Evolutionary conservation across 2,888 invertebrate genomes (phyloP).

Genomic region (Chalcosyrphus nemorum): DNA sequence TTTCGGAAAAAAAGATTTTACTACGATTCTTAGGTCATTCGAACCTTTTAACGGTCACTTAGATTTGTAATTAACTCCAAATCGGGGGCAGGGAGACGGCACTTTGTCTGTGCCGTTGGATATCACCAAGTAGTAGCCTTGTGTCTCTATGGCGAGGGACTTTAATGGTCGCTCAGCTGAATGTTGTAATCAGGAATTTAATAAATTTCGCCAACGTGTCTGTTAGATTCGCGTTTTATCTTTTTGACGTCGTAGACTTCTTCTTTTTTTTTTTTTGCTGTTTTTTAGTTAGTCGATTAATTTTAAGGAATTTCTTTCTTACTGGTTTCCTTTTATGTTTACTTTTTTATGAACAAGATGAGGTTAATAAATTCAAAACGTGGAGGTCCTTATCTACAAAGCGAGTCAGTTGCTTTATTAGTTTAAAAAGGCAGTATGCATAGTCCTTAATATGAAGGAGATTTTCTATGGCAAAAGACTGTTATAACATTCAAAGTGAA

Average conservation of each 20-base stretch:
- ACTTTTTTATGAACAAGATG: no score
- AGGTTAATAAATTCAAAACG: no score
- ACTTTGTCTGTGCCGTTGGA: background rate
- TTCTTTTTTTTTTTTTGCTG: no score
- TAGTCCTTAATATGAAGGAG: no score
- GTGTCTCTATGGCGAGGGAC: background rate
- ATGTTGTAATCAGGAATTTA: conserved; percentile 58
- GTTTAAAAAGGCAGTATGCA: no score
- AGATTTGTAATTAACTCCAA: conserved; percentile 70
- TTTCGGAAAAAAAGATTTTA: conserved; percentile 38
- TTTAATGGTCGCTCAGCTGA: conserved; percentile 35
- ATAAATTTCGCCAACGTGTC: conserved; percentile 41
- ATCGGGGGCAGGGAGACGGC: conserved; percentile 22
- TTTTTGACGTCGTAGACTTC: background rate
- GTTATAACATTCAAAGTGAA: no score
- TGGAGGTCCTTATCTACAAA: no score
- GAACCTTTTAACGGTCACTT: conserved; percentile 70
- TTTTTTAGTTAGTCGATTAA: no score
- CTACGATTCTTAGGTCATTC: conserved; percentile 54
- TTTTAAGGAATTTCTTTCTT: no score
- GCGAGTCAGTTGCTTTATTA: no score
- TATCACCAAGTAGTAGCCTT: conserved; percentile 10
- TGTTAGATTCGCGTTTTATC: conserved; percentile 34
- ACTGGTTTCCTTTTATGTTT: no score
- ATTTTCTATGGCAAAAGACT: no score